Evolutionary conservation across 2,888 invertebrate species (phyloP).

Genomic region (Entomobrya multifasciata): DNA sequence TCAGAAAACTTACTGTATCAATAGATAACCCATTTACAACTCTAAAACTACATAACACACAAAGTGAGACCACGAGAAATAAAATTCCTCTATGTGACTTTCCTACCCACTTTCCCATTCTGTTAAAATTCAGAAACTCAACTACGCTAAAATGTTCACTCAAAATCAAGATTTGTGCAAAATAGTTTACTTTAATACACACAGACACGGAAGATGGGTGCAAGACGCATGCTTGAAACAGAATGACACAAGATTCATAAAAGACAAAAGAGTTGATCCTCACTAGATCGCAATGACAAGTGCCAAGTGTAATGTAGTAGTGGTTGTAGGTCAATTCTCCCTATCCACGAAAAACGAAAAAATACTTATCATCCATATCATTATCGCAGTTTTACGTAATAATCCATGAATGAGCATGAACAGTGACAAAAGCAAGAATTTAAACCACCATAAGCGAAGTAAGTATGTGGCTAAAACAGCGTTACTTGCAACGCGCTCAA

Average conservation of each 20-base stretch:
- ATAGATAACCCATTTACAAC: not conserved
- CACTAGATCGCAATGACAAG: not conserved
- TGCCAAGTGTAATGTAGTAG: not conserved
- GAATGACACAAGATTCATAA: conserved; percentile 10
- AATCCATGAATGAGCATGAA: conserved; percentile 1
- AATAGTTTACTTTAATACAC: not conserved
- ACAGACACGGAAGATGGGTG: not conserved
- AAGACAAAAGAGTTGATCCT: not conserved
- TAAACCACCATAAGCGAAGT: no score
- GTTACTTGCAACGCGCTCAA: not conserved
- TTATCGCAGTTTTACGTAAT: not conserved
- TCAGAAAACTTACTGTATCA: not conserved
- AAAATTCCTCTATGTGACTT: not conserved
- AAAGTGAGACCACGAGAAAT: not conserved
- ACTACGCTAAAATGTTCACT: not conserved
- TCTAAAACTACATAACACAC: not conserved
- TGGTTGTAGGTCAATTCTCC: conserved; percentile 21
- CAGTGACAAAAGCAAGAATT: not conserved
- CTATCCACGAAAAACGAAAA: not conserved
- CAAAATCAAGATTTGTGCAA: no score
- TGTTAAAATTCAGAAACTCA: not conserved
- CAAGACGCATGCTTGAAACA: conserved; percentile 4
- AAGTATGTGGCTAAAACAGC: not conserved
- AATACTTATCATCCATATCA: not conserved
- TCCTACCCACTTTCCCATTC: not conserved